These are phyloP conservation scores for Paracentrotus lividus DNA, from an alignment of 53 echinoderm and acorn worm genomes.

Conservation along the genomic window DNA sequence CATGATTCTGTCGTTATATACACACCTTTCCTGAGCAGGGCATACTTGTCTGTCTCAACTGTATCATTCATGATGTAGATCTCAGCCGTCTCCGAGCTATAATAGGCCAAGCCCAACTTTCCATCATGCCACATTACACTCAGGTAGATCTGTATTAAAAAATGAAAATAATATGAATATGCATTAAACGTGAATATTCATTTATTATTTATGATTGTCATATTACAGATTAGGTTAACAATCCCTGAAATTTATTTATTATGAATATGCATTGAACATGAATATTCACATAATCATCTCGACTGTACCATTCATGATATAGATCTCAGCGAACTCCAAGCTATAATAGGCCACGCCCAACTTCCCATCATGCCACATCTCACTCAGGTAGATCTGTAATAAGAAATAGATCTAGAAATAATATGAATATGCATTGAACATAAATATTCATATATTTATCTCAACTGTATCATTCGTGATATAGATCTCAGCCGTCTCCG, in stretches of 20 bases:
- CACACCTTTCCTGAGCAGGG: slow-evolving; percentile 84
- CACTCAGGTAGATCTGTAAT: slow-evolving; percentile 83
- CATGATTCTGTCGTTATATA: neutral
- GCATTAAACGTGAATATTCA: no score
- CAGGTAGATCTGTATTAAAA: slow-evolving; percentile 73
- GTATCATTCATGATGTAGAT: slow-evolving; percentile 85
- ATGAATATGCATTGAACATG: no score
- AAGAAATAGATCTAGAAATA: slow-evolving; percentile 68
- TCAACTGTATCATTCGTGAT: slow-evolving; percentile 86
- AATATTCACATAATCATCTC: no score
- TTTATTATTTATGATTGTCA: no score
- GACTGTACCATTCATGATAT: slow-evolving; percentile 81
- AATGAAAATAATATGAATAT: no score
- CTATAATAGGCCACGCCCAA: slow-evolving; percentile 93
- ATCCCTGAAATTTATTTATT: no score
- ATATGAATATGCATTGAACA: no score
- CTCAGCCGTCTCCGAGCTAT: slow-evolving; percentile 83
- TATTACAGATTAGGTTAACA: no score
- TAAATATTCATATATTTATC: no score
- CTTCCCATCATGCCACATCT: slow-evolving; percentile 92
- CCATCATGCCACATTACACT: slow-evolving; percentile 97
- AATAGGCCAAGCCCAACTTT: slow-evolving; percentile 92
- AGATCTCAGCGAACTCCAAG: slow-evolving; percentile 79
- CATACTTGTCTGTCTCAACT: slow-evolving; percentile 84
- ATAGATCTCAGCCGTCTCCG: slow-evolving; percentile 82